Conservation (phyloP, 1,140 invertebrate species). For the Homalodisca vitripennis region DNA sequence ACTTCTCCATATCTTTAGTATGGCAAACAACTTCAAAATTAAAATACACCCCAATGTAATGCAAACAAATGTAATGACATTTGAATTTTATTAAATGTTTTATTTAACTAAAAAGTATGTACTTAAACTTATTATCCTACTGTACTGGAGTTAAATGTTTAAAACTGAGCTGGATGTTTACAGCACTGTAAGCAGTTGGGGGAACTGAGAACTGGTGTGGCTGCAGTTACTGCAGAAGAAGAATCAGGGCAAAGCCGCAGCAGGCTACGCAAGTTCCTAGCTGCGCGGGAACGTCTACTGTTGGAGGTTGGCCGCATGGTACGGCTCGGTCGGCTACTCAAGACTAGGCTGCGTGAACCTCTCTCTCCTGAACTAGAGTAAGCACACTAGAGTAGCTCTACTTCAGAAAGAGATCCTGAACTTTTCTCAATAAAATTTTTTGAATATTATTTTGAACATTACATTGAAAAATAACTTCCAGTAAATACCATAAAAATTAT, state of each 20-base stretch:
- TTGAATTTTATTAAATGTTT: too few species aligned
- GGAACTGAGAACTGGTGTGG: conserved; percentile 49
- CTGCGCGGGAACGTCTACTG: conserved; percentile 64
- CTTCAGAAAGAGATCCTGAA: not conserved
- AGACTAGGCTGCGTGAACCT: conserved; percentile 64
- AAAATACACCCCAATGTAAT: too few species aligned
- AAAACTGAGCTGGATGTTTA: too few species aligned
- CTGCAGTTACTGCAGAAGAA: conserved; percentile 27
- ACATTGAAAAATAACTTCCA: too few species aligned
- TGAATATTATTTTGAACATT: too few species aligned
- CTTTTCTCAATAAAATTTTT: too few species aligned
- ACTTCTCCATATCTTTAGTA: too few species aligned
- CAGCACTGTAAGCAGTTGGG: conserved; percentile 58
- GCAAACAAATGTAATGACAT: too few species aligned
- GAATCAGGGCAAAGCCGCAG: conserved; percentile 34
- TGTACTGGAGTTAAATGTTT: conserved; percentile 28
- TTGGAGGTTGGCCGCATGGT: conserved; percentile 73
- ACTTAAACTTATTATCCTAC: not conserved
- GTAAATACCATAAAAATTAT: too few species aligned
- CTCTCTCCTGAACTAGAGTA: conserved; percentile 51
- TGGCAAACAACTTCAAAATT: too few species aligned
- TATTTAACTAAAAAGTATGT: too few species aligned
- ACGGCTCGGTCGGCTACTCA: conserved; percentile 64
- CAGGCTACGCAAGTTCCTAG: conserved; percentile 51
- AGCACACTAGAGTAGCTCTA: too few species aligned